Evolutionary conservation across 2,797 vertebrate species (phyloP), one percentile per base, ranked within the genome.

Genomic region (Myoxocephalus aenaeus): DNA sequence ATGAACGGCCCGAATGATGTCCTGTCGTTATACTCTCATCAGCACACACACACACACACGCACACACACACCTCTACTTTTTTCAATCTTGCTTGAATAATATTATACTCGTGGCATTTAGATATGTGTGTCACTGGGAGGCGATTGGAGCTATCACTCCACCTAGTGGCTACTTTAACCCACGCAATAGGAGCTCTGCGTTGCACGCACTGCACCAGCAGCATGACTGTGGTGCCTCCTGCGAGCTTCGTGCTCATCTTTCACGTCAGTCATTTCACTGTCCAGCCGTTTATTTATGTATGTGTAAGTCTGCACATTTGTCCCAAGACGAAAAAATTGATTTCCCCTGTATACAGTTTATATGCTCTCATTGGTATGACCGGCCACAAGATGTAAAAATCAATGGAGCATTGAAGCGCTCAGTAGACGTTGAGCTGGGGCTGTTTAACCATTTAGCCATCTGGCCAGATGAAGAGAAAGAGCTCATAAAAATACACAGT

Each of bases 121-220:
- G 51, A 75, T 66, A 36, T 27, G 12, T 78, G 66, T 57, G 71
- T 74, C 56, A 48, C 5, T 27, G 44, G 59, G 65, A 81, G n/a
- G 82, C 82, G 51, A 50, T 88, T 85, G 83, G 89, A 82, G 82
- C 85, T 76, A 82, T 92, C 58, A 76, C 92, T 82, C 92, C 93
- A 93, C 88, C 93, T 94, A 90, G 92, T 93, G 93, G 92, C 48
- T 42, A 69, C 27, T 83, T 67, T 18, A 36, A 76, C 62, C 25
- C n/a, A 29, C 48, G 66, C 42, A 22, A 32, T 8, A 42, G 29
- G 56, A 63, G 29, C 53, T 74, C 83, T 86, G 83, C 87, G 82
- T 36, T 76, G 79, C 83, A 79, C 75, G 68, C 50, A 61, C 66
- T 81, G 85, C 73, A 65, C 56, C 74, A 80, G 67, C 66, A 73